Base-by-base conservation (phyloP, 2,797 vertebrate genomes). In the Adrianichthys oophorus region DNA sequence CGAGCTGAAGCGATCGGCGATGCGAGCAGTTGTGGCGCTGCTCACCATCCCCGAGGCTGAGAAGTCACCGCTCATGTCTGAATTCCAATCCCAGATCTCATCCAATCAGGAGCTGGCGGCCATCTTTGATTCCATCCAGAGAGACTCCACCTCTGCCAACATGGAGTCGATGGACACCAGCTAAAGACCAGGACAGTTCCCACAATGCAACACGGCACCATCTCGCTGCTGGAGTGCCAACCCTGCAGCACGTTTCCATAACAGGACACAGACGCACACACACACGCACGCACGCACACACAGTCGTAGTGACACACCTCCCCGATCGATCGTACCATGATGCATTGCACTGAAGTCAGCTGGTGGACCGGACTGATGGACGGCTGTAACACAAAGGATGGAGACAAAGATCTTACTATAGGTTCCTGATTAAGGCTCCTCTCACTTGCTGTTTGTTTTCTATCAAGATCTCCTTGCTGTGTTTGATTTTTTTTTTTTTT, bases 111-210 rank as follows among this genome's bases (percentile, higher is more conserved):
- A 98, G 93, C 89, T 98, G 88, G 96, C 96, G n/a, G 94, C 97
- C 87, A 98, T 99, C 90, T 99, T 98, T 68, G 96, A 98, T 88
- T 98, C 95, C 87, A 98, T 99, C 92, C 98, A 99, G 87, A 95
- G 98, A 91, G 97, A 99, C 94, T 97, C 96, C 65, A 95, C 94
- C 76, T 96, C 95, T 21, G 93, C 96, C 88, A 98, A 96, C 88
- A 94, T 98, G 94, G 97, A 98, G 91, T 98, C 95, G 83, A 99
- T 99, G 97, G 97, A 99, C 95, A 99, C 97, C 90, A 99, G 96
- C 90, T 99, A 89, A 48, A 81, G 29, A 95, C 89, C 76, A 15
- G 40, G 54, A 80, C 70, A 21, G 16, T 56, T 64, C 78, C 78
- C 81, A 78, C 41, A 18, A 87, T 84, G 78, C 84, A 80, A 79